These are phyloP conservation scores for Teleopsis dalmanni DNA, from an alignment of 1,140 invertebrate genomes.

Conservation along the genomic window DNA sequence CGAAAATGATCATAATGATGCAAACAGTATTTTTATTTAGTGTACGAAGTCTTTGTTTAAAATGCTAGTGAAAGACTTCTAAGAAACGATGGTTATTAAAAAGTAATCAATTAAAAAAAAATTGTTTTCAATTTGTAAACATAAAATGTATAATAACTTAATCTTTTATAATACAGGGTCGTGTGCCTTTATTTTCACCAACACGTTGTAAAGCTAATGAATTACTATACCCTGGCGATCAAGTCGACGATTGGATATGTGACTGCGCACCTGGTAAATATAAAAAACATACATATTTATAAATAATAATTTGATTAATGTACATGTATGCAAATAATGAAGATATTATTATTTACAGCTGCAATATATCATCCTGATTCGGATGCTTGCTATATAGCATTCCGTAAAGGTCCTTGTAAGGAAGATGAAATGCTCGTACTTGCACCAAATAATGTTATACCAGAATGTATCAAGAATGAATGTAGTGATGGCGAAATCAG, in stretches of 20 bases:
- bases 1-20: neutral
- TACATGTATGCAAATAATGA: no score
- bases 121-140: constrained; percentile 3
- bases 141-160: neutral
- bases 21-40: no score
- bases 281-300: neutral
- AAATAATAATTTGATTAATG: neutral
- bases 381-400: constrained; percentile 55
- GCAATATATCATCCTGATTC: constrained; percentile 54
- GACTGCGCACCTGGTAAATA: constrained; percentile 55
- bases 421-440: constrained; percentile 51
- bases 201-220: constrained; percentile 53
- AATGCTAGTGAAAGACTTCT: no score
- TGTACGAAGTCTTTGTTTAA: no score
- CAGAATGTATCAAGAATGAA: constrained; percentile 53
- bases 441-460: constrained; percentile 45
- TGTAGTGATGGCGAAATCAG: constrained; percentile 48
- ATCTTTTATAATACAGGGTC: constrained; percentile 41
- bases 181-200: constrained; percentile 50
- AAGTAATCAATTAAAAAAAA: constrained; percentile 24
- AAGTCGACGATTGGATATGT: constrained; percentile 55
- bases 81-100: no score
- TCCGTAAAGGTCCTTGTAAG: constrained; percentile 54
- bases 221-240: constrained; percentile 55
- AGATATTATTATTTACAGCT: constrained; percentile 47